A percentile compares a stretch with the other conserved stretches of the same genome.
phyloP scores from a whole-genome alignment of 2,888 invertebrate species.

The Epirrita christyi region DNA sequence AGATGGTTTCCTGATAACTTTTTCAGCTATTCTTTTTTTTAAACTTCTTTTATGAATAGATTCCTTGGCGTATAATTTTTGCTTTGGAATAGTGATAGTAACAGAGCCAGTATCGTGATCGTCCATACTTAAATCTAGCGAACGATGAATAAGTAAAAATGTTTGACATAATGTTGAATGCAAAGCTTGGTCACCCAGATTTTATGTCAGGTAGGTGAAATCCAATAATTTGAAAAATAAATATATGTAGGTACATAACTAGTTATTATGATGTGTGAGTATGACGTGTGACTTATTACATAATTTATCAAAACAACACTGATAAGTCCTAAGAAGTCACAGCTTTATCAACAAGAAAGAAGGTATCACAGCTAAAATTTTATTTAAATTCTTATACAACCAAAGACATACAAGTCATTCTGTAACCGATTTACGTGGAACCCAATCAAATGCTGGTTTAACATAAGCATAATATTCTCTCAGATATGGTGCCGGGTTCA shows the following conservation, averaged over 20 bases:
- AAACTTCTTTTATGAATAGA: slow-evolving; percentile 28
- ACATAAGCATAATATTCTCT: slow-evolving; percentile 64
- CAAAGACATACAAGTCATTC: slow-evolving; percentile 29
- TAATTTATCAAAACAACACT: too few relatives aligned
- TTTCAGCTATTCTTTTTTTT: slow-evolving; percentile 33
- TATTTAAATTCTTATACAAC: slow-evolving; percentile 3
- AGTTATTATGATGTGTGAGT: background rate
- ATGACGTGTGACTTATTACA: too few relatives aligned
- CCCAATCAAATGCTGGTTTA: slow-evolving; percentile 63
- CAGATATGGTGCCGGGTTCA: slow-evolving; percentile 66
- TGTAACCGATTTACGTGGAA: slow-evolving; percentile 47
- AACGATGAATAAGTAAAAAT: slow-evolving; percentile 1
- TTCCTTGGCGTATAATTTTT: slow-evolving; percentile 39
- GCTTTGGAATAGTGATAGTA: slow-evolving; percentile 51
- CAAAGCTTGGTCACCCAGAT: slow-evolving; percentile 17
- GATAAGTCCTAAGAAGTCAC: background rate
- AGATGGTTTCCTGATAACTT: slow-evolving; percentile 37
- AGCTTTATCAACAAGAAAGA: background rate
- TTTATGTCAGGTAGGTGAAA: background rate
- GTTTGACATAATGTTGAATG: background rate
- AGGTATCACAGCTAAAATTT: background rate
- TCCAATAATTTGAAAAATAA: background rate
- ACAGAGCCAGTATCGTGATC: slow-evolving; percentile 49
- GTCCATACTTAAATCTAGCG: slow-evolving; percentile 33
- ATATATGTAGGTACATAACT: background rate